phyloP scores from a whole-genome alignment of 2,113 vertebrate species.

The Thymallus thymallus region DNA sequence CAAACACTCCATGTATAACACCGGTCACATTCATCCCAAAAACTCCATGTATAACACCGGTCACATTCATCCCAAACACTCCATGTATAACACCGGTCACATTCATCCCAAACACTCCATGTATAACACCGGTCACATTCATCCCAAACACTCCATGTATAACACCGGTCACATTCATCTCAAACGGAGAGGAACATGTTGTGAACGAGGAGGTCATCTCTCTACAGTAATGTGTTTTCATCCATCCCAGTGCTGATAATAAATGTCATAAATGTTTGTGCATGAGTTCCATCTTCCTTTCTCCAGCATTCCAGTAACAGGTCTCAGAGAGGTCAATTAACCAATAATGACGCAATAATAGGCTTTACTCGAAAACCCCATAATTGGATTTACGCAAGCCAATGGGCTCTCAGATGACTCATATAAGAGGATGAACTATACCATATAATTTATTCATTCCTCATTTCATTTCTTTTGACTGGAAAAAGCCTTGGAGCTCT shows the following conservation, averaged over 20 bases:
- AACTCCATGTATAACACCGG: no score
- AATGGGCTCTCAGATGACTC: slow-evolving; percentile 64
- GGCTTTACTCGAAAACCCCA: slow-evolving; percentile 58
- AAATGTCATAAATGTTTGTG: slow-evolving; percentile 61
- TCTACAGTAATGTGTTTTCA: slow-evolving; percentile 11
- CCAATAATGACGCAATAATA: slow-evolving; percentile 74
- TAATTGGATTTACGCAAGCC: slow-evolving; percentile 71
- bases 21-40: slow-evolving; percentile 5
- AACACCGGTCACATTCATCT: not conserved
- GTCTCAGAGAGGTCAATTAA: slow-evolving; percentile 77
- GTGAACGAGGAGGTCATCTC: not conserved
- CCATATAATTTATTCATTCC: slow-evolving; percentile 59
- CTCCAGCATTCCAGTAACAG: slow-evolving; percentile 71
- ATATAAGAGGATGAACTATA: slow-evolving; percentile 58
- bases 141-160: not conserved
- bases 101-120: slow-evolving; percentile 10
- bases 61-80: slow-evolving; percentile 9
- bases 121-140: not conserved
- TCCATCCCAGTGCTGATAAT: slow-evolving; percentile 49
- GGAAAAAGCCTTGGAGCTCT: slow-evolving; percentile 19
- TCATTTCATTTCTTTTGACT: slow-evolving; percentile 46
- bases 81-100: not conserved
- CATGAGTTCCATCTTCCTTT: slow-evolving; percentile 40
- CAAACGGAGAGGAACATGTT: not conserved
- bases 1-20: not conserved